Evolutionary conservation across 1,140 invertebrate genomes (phyloP), one percentile per base, ranked within the genome.

Genomic region (Heliconius melpomene): DNA sequence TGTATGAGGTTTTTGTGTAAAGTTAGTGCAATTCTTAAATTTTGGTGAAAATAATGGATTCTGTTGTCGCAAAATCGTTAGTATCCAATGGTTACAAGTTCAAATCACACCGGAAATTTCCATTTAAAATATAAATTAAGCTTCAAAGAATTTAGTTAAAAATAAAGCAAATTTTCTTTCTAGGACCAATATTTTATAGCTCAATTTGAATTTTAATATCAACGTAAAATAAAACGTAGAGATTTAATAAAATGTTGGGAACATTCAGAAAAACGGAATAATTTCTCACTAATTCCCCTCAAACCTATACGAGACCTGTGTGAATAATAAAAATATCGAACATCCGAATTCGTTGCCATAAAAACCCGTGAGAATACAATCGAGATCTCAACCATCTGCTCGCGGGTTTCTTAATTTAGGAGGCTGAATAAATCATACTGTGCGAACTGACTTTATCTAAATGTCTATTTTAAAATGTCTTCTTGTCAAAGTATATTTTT

Each of bases 361-460:
- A 66, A 60, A 66, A 29, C 60, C 60, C 60, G 60, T 66, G 60
- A 29, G 60, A 66, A 66, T 66, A 66, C 23, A 66, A 26, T 9
- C 60, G 13, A 29, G 60, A 16, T 7, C 5, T 66, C 60, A 18
- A 66, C 60, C 60, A 66, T 66, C 60, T 66, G 60, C 26, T 66
- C 60, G 29, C 26, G 60, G 26, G 60, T 66, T 60, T 66, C 60
- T 66, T 66, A 66, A 66, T 66, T 66, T 66, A 66, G 26, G 60
- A 66, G 11, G 60, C 60, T 23, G 60, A 29, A 66, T 66, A 66
- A 66, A 66, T 66, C 60, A 66, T 66, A 66, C 26, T 66, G 60
- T 66, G 60, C 60, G 60, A 66, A 29, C 60, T 29, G 13, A 66
- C 9, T 66, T 29, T 26, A 66, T 66, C 9, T 26, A 66, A 26